Evolutionary conservation across 2,797 vertebrate genomes (phyloP).

Genomic region (Lutra lutra): DNA sequence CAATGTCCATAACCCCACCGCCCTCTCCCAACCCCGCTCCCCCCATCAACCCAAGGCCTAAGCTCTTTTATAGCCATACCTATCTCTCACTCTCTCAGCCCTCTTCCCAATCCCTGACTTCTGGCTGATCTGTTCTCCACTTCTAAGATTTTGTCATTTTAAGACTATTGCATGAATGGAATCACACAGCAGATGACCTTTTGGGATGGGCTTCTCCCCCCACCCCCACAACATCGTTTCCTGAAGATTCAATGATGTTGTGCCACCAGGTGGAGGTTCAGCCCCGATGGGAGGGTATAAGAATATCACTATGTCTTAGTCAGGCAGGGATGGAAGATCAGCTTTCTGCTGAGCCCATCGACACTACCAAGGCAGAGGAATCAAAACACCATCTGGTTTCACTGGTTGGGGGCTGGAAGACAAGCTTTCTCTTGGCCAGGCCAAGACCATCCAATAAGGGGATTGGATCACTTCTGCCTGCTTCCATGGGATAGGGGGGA

Average conservation of each 20-base stretch:
- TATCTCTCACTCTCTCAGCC: not conserved
- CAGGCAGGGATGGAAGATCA: not conserved
- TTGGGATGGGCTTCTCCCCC: not conserved
- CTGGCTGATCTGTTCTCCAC: not conserved
- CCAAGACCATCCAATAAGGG: not conserved
- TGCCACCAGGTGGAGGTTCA: not conserved
- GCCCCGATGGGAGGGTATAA: too few species aligned
- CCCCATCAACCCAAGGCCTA: not conserved
- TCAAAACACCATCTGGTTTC: not conserved
- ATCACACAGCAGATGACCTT: not conserved
- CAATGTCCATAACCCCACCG: too few species aligned
- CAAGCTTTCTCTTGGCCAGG: not conserved
- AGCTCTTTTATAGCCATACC: not conserved
- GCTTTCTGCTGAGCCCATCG: not conserved
- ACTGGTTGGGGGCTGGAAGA: not conserved
- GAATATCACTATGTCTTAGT: not conserved
- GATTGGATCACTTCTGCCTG: not conserved
- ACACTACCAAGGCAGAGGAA: not conserved
- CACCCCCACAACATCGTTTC: not conserved
- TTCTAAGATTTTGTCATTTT: slow-evolving; percentile 1
- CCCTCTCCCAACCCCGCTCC: too few species aligned
- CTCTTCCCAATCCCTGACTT: fast-evolving
- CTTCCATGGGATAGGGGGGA: not conserved
- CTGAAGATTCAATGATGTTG: not conserved
- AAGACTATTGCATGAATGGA: not conserved